Percentiles rank a stretch among this genome's conserved stretches.
phyloP scores from a whole-genome alignment of 1,140 invertebrate species.

The Diabrotica undecimpunctata region DNA sequence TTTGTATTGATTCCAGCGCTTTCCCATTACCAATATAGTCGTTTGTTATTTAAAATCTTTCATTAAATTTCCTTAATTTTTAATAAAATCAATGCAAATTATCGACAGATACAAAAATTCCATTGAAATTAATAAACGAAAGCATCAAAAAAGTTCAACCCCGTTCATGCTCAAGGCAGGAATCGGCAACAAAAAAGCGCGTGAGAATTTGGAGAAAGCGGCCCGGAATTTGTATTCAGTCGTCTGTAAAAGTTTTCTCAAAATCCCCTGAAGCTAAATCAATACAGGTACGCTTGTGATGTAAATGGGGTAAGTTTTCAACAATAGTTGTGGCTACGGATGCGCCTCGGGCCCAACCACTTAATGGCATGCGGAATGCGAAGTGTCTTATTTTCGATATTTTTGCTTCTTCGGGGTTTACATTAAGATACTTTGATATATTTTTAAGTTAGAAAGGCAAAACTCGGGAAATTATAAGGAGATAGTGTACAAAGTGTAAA shows the following conservation, averaged over 20 bases:
- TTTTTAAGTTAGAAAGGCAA: too few species aligned
- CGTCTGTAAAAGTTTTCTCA: neutral
- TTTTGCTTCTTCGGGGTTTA: neutral
- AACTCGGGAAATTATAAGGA: too few species aligned
- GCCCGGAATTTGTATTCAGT: neutral
- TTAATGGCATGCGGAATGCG: neutral
- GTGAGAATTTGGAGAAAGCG: neutral
- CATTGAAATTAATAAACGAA: neutral
- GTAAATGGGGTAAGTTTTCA: neutral
- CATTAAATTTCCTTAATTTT: neutral
- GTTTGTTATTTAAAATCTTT: neutral
- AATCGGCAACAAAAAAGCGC: neutral
- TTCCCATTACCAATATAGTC: neutral
- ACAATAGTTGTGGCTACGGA: neutral
- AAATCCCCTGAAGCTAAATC: conserved; percentile 1
- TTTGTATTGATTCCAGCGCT: neutral
- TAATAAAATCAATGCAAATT: neutral
- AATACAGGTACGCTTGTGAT: conserved; percentile 2
- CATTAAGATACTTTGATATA: too few species aligned
- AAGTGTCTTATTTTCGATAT: neutral
- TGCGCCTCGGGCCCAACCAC: neutral
- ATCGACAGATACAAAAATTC: neutral
- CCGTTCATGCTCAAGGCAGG: neutral
- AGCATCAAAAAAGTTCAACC: neutral
- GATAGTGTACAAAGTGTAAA: too few species aligned